phyloP scores from a whole-genome alignment of 1,140 invertebrate species.

The Temnothorax curvispinosus region DNA sequence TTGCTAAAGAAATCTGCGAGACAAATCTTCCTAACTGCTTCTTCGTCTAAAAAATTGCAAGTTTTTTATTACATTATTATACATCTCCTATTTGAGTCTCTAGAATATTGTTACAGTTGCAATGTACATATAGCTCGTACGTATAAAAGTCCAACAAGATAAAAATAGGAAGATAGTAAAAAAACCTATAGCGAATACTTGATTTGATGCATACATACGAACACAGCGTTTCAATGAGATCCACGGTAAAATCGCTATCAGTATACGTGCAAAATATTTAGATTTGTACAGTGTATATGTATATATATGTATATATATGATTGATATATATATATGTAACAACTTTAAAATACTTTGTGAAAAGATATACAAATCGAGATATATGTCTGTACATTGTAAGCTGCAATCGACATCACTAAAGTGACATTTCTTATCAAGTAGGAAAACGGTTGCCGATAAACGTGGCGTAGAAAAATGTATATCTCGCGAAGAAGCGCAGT shows the following conservation, averaged over 20 bases:
- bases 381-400: conserved; percentile 31
- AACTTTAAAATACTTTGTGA: neutral
- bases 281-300: neutral
- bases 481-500: conserved; percentile 39
- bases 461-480: conserved; percentile 37
- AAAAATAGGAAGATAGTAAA: neutral
- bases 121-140: conserved; percentile 38
- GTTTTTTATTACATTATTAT: neutral
- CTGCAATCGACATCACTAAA: conserved; percentile 10
- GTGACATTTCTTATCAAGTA: neutral
- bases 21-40: conserved; percentile 47
- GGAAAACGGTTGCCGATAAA: conserved; percentile 32
- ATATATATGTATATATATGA: neutral
- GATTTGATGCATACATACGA: neutral
- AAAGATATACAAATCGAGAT: conserved; percentile 23
- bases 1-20: neutral
- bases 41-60: conserved; percentile 22
- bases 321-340: neutral
- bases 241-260: neutral
- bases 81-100: conserved; percentile 11
- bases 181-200: neutral
- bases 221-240: conserved; percentile 27
- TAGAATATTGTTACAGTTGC: neutral
- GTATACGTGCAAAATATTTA: neutral
- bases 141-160: conserved; percentile 22